phyloP scores from a whole-genome alignment of 2,888 invertebrate genomes.

The Pseudococcus viburni region DNA sequence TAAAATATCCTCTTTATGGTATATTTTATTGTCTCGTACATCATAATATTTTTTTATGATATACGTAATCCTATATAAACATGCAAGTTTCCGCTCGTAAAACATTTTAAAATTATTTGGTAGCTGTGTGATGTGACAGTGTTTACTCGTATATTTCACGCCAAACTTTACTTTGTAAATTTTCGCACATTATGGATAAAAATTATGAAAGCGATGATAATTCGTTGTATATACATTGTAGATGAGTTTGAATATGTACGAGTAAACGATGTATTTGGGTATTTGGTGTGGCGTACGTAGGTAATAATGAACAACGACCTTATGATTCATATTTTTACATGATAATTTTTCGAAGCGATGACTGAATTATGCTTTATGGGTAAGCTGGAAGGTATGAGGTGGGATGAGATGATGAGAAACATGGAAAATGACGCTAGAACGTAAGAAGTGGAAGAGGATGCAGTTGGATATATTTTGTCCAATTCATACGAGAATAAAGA shows the following conservation, averaged over 20 bases:
- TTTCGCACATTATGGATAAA: neutral
- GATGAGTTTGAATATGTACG: neutral
- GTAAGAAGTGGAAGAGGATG: no score
- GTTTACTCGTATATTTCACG: neutral
- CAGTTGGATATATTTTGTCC: no score
- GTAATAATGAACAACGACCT: neutral
- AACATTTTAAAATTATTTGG: constrained; percentile 38
- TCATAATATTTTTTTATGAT: constrained; percentile 48
- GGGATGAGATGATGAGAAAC: no score
- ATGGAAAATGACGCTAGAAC: no score
- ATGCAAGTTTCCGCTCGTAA: constrained; percentile 23
- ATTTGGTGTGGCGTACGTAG: neutral
- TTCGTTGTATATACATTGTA: neutral
- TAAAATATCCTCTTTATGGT: constrained; percentile 29
- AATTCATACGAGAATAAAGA: no score
- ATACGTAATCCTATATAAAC: constrained; percentile 27
- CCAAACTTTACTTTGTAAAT: neutral
- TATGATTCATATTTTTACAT: neutral
- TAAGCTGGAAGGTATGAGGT: no score
- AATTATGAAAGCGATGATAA: constrained; percentile 34
- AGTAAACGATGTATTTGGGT: no score
- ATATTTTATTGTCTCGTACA: constrained; percentile 38
- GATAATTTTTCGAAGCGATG: neutral
- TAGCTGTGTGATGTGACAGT: constrained; percentile 15
- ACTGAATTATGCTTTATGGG: neutral